phyloP scores from a whole-genome alignment of 30 jellyfish, hydroid and myxozoan genomes.

The Turritopsis rubra region DNA sequence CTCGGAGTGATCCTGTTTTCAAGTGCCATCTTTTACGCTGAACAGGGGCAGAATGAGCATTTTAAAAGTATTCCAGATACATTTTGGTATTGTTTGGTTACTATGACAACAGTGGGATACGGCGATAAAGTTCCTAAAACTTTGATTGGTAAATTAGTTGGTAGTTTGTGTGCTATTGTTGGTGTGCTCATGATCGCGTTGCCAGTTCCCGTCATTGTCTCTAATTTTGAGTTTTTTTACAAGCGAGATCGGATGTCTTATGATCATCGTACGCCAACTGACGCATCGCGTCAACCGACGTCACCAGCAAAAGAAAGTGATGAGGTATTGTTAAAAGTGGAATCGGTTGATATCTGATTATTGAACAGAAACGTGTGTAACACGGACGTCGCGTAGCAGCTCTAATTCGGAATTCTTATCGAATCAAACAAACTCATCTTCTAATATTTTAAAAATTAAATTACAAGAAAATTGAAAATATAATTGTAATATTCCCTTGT shows the following conservation, averaged over 20 bases:
- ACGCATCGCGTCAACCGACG: background rate
- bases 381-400: too few species aligned
- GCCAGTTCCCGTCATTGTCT: constrained; percentile 94
- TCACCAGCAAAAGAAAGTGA: background rate
- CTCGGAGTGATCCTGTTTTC: constrained; percentile 87
- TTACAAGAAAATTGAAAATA: too few species aligned
- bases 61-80: constrained; percentile 93
- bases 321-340: background rate
- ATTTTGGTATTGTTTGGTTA: constrained; percentile 83
- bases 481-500: too few species aligned
- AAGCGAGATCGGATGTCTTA: constrained; percentile 43
- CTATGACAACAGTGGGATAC: constrained; percentile 98
- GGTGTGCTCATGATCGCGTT: constrained; percentile 88
- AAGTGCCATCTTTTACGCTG: constrained; percentile 93
- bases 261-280: background rate
- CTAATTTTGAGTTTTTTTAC: constrained; percentile 87
- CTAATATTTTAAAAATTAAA: background rate
- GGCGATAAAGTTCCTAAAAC: constrained; percentile 90
- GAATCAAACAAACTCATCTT: background rate
- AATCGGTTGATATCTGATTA: background rate
- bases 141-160: constrained; percentile 68
- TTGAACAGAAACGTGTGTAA: background rate
- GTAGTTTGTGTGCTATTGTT: constrained; percentile 90
- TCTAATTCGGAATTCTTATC: background rate
- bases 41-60: constrained; percentile 59